phyloP scores from a whole-genome alignment of 2,888 invertebrate species.

The Pterostichus niger region DNA sequence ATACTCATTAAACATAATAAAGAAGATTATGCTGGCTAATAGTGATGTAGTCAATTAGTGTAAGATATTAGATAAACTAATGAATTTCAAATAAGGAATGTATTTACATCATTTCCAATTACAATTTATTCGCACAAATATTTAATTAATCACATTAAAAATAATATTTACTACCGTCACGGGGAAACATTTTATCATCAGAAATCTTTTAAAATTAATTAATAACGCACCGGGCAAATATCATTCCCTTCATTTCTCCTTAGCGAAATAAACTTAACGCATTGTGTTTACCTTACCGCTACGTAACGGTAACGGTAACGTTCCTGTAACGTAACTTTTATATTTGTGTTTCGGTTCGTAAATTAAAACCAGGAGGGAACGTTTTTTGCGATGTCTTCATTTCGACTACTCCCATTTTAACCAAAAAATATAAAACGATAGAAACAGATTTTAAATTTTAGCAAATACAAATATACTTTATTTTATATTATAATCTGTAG shows the following conservation, averaged over 20 bases:
- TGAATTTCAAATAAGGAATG: slow-evolving; percentile 18
- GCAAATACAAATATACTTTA: no score
- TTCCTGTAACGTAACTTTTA: slow-evolving; percentile 42
- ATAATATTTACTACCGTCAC: slow-evolving; percentile 29
- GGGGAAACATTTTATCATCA: slow-evolving; percentile 41
- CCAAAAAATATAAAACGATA: no score
- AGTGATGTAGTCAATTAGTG: neutral
- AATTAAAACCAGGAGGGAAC: slow-evolving; percentile 46
- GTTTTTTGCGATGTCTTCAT: slow-evolving; percentile 24
- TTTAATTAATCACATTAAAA: slow-evolving; percentile 46
- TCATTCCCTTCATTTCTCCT: slow-evolving; percentile 22
- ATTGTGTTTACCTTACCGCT: slow-evolving; percentile 40
- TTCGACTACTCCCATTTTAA: neutral
- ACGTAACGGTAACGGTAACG: slow-evolving; percentile 8
- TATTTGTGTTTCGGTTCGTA: slow-evolving; percentile 58
- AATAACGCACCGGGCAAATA: slow-evolving; percentile 44
- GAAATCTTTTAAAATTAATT: slow-evolving; percentile 47
- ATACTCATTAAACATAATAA: neutral
- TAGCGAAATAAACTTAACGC: slow-evolving; percentile 39
- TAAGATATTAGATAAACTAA: neutral
- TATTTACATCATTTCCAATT: slow-evolving; percentile 24
- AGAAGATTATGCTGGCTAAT: neutral
- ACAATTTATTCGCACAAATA: slow-evolving; percentile 21
- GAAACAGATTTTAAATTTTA: no score
- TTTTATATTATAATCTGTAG: no score